Base-by-base conservation (phyloP, 2,888 invertebrate species). In the Napeogenes sylphis region DNA sequence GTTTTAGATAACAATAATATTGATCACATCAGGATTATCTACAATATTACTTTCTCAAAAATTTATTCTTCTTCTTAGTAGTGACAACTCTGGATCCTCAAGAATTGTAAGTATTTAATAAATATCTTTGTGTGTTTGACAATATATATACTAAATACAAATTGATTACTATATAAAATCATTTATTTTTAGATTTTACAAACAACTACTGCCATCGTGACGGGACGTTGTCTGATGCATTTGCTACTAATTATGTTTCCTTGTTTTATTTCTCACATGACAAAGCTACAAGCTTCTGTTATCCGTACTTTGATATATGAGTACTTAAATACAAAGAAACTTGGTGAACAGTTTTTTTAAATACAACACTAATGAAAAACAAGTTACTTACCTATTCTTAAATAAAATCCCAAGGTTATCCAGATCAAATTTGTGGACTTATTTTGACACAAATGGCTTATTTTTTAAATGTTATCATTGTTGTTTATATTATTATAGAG, bases 291-390 rank as follows among this genome's bases (percentile, higher is more conserved):
- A 62, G 87, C 84, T 0, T 66, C 74, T 3, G 66, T 68, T 3
- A 85, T 88, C 10, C 78, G 83, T 0, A 80, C 77, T 1, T 76
- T 75, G 55, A 71, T 87, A n/a, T 83, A 87, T 42, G 85, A 88
- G 63, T 83, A 84, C 21, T 71, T 87, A 8, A 81, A 82, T 64
- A 75, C 75, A 4, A 69, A 66, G 45, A 67, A 76, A 46, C 69
- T 84, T 54, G 81, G 87, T 87, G 74, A 69, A 71, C 66, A 64
- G 58, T 59, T 10, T 42, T 51, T n/a, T 46, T 32, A 46, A 61
- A 42, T 35, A 42, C 12, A 12, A 10, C 10, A 42, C 10, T 42
- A 6, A 10, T 42, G 10, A 10, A 13, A 21, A 13, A 21, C 21
- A 21, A 21, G 21, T 21, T 21, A 21, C 21, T 21, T 21, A 21